Conservation (phyloP, 2,888 invertebrate species). For the Synanthedon myopaeformis region DNA sequence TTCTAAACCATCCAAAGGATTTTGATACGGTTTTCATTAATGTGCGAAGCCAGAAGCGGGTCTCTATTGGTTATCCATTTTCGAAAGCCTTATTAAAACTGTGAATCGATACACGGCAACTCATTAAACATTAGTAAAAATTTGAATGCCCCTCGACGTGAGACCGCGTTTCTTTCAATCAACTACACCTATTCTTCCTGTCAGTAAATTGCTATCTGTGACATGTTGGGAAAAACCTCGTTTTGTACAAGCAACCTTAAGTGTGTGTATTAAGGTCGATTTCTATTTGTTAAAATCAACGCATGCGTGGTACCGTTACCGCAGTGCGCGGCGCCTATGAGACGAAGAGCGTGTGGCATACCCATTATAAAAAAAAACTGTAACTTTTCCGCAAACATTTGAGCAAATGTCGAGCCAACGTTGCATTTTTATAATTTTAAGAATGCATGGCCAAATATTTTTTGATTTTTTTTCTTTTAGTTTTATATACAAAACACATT, state of each 20-base stretch:
- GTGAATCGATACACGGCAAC: no score
- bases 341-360: slow-evolving; percentile 55
- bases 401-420: slow-evolving; percentile 20
- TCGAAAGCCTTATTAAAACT: no score
- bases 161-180: slow-evolving; percentile 32
- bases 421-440: slow-evolving; percentile 1
- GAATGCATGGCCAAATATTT: no score
- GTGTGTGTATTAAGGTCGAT: slow-evolving; percentile 17
- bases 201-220: slow-evolving; percentile 21
- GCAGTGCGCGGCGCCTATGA: slow-evolving; percentile 66
- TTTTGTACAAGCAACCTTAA: background rate
- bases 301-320: slow-evolving; percentile 60
- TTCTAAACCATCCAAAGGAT: no score
- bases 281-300: slow-evolving; percentile 23
- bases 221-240: slow-evolving; percentile 16
- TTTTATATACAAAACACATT: no score
- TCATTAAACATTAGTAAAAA: no score
- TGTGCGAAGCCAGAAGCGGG: no score
- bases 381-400: slow-evolving; percentile 26
- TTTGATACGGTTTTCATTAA: no score
- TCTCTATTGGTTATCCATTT: no score
- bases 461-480: no score
- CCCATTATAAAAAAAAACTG: slow-evolving; percentile 38
- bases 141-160: background rate
- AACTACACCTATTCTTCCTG: slow-evolving; percentile 18